Evolutionary conservation across 2,113 vertebrate genomes (phyloP), one percentile per base, ranked within the genome.

Genomic region (Passer domesticus): DNA sequence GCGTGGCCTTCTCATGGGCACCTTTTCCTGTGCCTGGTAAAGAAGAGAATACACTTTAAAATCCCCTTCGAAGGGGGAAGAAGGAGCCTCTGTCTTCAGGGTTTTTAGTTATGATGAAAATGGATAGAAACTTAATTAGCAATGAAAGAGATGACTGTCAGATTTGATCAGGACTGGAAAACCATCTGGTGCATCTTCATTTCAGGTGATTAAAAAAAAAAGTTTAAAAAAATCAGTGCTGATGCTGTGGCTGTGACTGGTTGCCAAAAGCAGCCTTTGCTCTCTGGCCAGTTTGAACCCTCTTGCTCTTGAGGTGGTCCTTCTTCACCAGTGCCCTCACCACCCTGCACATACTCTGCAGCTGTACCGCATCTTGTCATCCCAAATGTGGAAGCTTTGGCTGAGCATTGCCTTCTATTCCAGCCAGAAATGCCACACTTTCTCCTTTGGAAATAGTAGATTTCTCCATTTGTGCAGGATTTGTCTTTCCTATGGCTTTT

Each of bases 271-370:
- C 60, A 46, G 19, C 15, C 21, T 85, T 70, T 89, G 18, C 9
- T 68, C 9, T 22, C 49, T 69, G 46, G 14, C 30, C 30, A 3
- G 5, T 64, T 66, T 47, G 72, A 44, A 17, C 6, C 4, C 8
- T 27, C 11, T 53, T 39, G 11, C 10, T 60, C 46, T 64, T 0
- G 0, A 16, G 27, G 10, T 37, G 62, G 5, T 47, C 23, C 9
- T 25, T 46, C 23, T 6, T 10, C 33, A 15, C 9, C 21, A 7
- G 8, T 4, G 13, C 46, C 21, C 33, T 78, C 30, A 27, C 22
- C 46, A 24, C 4, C 2, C 41, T 46, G 19, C 31, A 35, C n/a
- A 6, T 41, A 27, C 30, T 68, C 47, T 68, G 52, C 52, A 52
- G 24, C 60, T 67, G 20, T 52, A 10, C 39, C 47, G 35, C 23